Evolutionary conservation across 2,113 vertebrate genomes (phyloP).

Genomic region (Thunnus maccoyii): DNA sequence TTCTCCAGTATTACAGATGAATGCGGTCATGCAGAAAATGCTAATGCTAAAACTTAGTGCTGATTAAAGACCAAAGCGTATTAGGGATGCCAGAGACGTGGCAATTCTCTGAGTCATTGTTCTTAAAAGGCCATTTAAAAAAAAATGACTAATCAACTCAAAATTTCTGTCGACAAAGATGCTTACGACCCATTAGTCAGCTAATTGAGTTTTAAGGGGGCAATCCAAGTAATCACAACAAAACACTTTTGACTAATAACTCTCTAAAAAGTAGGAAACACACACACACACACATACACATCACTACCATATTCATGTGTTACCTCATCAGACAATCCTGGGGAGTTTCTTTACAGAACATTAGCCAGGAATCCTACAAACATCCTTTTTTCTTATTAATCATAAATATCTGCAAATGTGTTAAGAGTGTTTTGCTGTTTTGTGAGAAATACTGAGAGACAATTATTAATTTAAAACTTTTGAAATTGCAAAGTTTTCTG

Average conservation of each 20-base stretch:
- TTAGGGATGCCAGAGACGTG: background rate
- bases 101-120: constrained; percentile 17
- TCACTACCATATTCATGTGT: background rate
- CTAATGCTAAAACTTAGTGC: background rate
- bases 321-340: background rate
- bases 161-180: constrained; percentile 11
- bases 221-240: constrained; percentile 12
- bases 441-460: no score
- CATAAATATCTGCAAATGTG: no score
- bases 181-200: constrained; percentile 27
- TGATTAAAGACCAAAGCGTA: constrained; percentile 14
- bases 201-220: constrained; percentile 13
- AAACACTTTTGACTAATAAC: background rate
- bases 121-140: constrained; percentile 2
- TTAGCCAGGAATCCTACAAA: background rate
- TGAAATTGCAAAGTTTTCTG: no score
- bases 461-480: no score
- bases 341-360: background rate
- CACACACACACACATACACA: background rate
- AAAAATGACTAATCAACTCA: constrained; percentile 2
- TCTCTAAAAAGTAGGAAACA: background rate
- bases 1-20: constrained; percentile 3
- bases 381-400: no score
- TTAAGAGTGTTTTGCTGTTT: no score
- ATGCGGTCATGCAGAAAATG: background rate